Evolutionary conservation across 2,888 invertebrate genomes (phyloP), one percentile per base, ranked within the genome.

Genomic region (Amphipyra berbera): DNA sequence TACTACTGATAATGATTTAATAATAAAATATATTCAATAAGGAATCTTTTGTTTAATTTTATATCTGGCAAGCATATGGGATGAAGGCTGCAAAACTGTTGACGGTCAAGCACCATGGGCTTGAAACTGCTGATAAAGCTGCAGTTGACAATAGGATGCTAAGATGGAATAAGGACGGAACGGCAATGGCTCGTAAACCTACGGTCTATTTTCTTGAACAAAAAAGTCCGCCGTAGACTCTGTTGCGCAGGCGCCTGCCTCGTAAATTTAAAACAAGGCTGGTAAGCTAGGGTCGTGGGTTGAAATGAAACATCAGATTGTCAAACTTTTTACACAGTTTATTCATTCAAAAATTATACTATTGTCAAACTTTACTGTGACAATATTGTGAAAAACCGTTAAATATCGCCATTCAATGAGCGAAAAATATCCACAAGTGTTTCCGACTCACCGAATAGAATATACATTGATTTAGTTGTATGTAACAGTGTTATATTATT

Each of bases 311-410:
- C 76, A 50, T 63, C 13, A 38, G 6, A 66, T 72, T 82, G 69
- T n/a, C 76, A 84, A 86, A 84, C 81, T 85, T 84, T 87, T 89
- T 87, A 85, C 84, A 87, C 82, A 82, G 82, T 90, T 92, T 90
- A 92, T 90, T 92, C 85, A 73, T 87, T 88, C 88, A 90, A 92
- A 92, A 91, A 87, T 83, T 85, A 83, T 82, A 82, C 81, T 84
- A 86, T 87, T 88, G 87, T 84, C 91, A 89, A 87, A 81, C 76
- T 81, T 83, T 79, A 78, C 77, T 82, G 85, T 86, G 89, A 88
- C 90, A 92, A 88, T 86, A 84, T 83, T 83, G 81, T 88, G 88
- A 87, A 91, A 90, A 88, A 82, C 68, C 77, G 71, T 86, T 81
- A 83, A 84, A 81, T 78, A 81, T 81, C 79, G 69, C 83, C 78